These are phyloP conservation scores for Harlomillsia oculata DNA, from an alignment of 1,140 invertebrate genomes.

Conservation along the genomic window DNA sequence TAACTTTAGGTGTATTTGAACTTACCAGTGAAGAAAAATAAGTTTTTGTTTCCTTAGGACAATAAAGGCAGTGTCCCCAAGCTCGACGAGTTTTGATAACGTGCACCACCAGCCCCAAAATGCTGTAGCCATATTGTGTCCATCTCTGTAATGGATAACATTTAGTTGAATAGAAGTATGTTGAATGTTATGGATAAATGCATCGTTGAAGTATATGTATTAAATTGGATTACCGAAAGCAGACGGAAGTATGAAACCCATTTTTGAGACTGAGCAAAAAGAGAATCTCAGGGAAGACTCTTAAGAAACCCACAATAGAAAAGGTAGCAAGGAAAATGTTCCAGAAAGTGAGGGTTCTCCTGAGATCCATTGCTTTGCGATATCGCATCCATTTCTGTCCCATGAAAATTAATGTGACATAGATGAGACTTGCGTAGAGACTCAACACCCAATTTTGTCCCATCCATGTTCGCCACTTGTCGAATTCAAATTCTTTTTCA, in stretches of 20 bases:
- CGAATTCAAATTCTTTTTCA: constrained; percentile 19
- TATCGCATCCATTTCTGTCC: constrained; percentile 87
- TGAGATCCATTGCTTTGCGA: constrained; percentile 74
- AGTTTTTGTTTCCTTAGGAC: constrained; percentile 51
- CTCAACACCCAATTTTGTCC: constrained; percentile 19
- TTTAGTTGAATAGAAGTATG: background rate
- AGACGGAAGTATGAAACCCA: constrained; percentile 87
- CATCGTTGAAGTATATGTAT: background rate
- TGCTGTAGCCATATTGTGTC: constrained; percentile 25
- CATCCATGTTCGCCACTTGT: constrained; percentile 23
- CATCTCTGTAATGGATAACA: constrained; percentile 20
- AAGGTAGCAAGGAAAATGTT: constrained; percentile 84
- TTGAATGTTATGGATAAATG: background rate
- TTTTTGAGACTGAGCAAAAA: constrained; percentile 67
- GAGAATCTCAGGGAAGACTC: constrained; percentile 78
- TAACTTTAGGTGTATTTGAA: background rate
- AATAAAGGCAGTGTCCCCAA: constrained; percentile 42
- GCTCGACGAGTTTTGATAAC: constrained; percentile 46
- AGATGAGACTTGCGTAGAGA: constrained; percentile 45
- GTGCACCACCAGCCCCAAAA: constrained; percentile 47
- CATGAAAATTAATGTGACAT: constrained; percentile 87
- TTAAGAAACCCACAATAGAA: constrained; percentile 80
- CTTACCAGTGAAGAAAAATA: constrained; percentile 47
- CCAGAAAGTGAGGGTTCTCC: constrained; percentile 77
- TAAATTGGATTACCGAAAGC: constrained; percentile 46